Evolutionary conservation across 37 sponge, comb jelly and placozoan species (phyloP).

Genomic region (Halisarca cf. caerulea): DNA sequence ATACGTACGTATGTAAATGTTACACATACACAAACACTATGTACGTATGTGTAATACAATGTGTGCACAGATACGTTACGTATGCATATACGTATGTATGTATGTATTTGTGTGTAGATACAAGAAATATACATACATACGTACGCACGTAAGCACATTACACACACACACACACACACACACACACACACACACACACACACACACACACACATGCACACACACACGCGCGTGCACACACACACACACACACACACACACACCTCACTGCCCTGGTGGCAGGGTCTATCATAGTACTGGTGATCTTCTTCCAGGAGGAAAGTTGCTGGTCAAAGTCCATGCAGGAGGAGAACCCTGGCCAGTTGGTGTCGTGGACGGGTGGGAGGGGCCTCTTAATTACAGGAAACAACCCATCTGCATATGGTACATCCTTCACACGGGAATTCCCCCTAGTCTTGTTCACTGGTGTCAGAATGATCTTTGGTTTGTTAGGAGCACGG

Average conservation of each 20-base stretch:
- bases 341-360: constrained; percentile 75
- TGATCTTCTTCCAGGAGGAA: constrained; percentile 41
- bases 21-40: too few relatives aligned
- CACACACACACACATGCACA: constrained; percentile 23
- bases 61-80: too few relatives aligned
- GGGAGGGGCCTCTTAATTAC: constrained; percentile 11
- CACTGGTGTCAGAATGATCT: neutral
- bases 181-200: neutral
- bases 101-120: too few relatives aligned
- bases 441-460: neutral
- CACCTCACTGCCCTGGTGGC: constrained; percentile 69
- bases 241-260: neutral
- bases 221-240: neutral
- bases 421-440: too few relatives aligned
- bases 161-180: neutral
- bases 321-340: constrained; percentile 26
- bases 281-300: constrained; percentile 76
- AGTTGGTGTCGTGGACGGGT: constrained; percentile 65
- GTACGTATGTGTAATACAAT: too few relatives aligned
- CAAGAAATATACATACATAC: too few relatives aligned
- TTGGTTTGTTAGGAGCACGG: neutral
- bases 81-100: too few relatives aligned
- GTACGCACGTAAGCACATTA: too few relatives aligned
- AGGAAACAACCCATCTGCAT: constrained; percentile 61
- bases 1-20: too few relatives aligned